Base-by-base conservation (phyloP, 2,113 vertebrate species). In the Catharus fuscescens region DNA sequence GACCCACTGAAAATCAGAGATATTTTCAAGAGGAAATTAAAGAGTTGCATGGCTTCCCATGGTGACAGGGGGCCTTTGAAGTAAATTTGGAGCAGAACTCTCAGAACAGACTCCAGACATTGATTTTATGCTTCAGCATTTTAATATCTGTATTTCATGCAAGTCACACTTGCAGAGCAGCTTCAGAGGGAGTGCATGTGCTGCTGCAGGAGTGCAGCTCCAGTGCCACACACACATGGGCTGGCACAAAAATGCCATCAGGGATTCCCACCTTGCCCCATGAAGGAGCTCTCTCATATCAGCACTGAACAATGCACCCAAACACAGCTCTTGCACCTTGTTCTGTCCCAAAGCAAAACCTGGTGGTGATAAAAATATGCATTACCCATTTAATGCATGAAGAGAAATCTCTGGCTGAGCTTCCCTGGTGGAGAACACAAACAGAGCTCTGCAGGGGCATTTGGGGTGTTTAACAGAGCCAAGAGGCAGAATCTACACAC, bases 311-410 rank as follows among this genome's bases (percentile, higher is more conserved):
- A 77, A 45, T 6, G 40, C 40, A 29, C 24, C 61, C 9, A 12
- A 0, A 7, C 24, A 21, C 18, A n/a, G 19, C 12, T 32, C 28
- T 77, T 70, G 44, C 24, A 62, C n/a, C 62, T 71, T 34, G 24
- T 4, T 60, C 45, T 21, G 26, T 2, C 19, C 31, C 62, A 86
- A 69, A 77, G 44, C 53, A 88, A 23, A 38, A 53, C 18, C 5
- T 9, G 36, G 21, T 2, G 2, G 5, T 18, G 77, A 31, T 74
- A 47, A 76, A 91, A 74, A 64, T 5, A 38, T 0, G 0, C 25
- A 26, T 60, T 50, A 72, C 6, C 23, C 26, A 47, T 24, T 59
- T 16, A 84, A 66, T 85, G 36, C 53, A 56, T 3, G 12, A 23
- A 57, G 40, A 78, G 32, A 45, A 73, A 73, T 40, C 52, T 73